Base-by-base conservation (phyloP, 2,797 vertebrate genomes). In the Alcedo quadribrachys region DNA sequence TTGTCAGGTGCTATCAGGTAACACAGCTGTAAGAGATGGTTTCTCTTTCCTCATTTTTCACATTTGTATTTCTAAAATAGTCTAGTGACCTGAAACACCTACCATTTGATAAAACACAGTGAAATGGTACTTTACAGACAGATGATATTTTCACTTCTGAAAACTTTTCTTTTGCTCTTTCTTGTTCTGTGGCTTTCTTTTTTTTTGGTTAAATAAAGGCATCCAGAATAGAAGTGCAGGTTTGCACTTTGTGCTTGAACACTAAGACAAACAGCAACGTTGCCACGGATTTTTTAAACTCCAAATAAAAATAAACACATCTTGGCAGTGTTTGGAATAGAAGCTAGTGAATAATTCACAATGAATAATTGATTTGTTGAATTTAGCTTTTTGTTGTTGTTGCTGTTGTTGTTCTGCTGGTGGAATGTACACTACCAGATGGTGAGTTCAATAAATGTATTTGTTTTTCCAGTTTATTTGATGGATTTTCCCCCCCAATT, bases 341-440 rank as follows among this genome's bases (percentile, higher is more conserved):
- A 93, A 95, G 87, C 86, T 96, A 94, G 96, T 96, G 94, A 96
- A 97, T 97, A 96, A 97, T 97, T 97, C 94, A 96, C 96, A 96
- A 96, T 96, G 96, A 97, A 97, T 97, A 97, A 97, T 94, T 97
- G 96, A 97, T 97, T 96, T 95, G 95, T 95, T 96, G 92, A 94
- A 95, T 97, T 90, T 93, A 96, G 91, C 93, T 93, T 88, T 33
- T 25, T 50, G 32, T 35, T 37, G 63, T 89, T 30, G 19, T 4
- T 30, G 33, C 80, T 70, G 32, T 83, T 89, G 27, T 92, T 90
- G n/a, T 95, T 93, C 65, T 43, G 69, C 46, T 84, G 87, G 84
- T 96, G 55, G 74, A 94, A 93, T 92, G 67, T 58, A 70, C 37
- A 67, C 92, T 87, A 93, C 91, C 96, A 97, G 96, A 97, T 96